Percentiles rank a stretch among this genome's conserved stretches.
Evolutionary conservation across 2,888 invertebrate genomes (phyloP).

Genomic region (Tribolium freemani): DNA sequence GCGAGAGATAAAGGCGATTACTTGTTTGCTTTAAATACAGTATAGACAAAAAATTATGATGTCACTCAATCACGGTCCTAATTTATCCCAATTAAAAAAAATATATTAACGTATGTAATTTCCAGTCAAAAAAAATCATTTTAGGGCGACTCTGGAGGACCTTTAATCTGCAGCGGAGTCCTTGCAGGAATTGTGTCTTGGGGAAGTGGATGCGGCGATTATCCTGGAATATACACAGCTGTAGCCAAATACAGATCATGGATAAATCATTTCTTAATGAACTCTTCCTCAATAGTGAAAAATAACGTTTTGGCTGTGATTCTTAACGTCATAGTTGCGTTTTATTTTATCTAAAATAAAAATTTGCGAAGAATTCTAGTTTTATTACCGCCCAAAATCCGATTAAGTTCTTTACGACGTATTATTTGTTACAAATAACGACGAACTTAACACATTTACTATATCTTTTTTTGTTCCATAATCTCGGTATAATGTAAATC

Average conservation of each 20-base stretch:
- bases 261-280: conserved; percentile 46
- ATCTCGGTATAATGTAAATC: not conserved
- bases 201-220: conserved; percentile 54
- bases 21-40: not conserved
- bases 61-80: not conserved
- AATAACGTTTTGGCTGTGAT: not conserved
- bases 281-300: not conserved
- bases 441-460: not conserved
- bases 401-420: not conserved
- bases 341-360: too few species aligned
- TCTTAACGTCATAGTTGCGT: conserved; percentile 3
- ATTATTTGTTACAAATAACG: not conserved
- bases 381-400: not conserved
- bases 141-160: conserved; percentile 59
- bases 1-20: not conserved
- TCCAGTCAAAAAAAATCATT: not conserved
- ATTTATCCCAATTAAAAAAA: not conserved
- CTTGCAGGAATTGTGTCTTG: conserved; percentile 56
- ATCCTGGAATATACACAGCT: conserved; percentile 57
- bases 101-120: not conserved
- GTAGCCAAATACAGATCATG: conserved; percentile 50
- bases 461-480: not conserved
- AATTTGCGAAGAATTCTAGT: not conserved
- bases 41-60: not conserved
- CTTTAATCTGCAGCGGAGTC: conserved; percentile 52